Conservation (phyloP, 2,888 invertebrate species). For the Drosophila yooni region DNA sequence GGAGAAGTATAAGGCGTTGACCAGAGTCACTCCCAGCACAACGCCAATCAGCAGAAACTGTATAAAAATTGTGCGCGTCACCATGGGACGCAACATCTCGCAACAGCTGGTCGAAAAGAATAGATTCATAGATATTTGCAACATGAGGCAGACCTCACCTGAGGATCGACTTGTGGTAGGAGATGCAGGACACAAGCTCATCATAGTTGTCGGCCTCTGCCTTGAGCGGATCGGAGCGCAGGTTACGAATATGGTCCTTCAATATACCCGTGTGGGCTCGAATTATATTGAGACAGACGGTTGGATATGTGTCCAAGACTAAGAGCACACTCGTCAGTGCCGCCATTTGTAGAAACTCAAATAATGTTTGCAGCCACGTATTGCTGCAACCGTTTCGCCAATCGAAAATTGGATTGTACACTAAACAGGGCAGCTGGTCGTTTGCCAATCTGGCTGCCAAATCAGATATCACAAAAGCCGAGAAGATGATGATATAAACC, state of each 20-base stretch:
- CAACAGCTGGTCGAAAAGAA: constrained; percentile 6
- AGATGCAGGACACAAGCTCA: constrained; percentile 52
- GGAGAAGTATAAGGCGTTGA: constrained; percentile 48
- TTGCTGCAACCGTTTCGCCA: constrained; percentile 37
- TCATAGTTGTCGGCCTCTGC: constrained; percentile 50
- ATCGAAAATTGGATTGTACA: constrained; percentile 59
- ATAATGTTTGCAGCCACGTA: constrained; percentile 46
- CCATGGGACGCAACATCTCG: constrained; percentile 17
- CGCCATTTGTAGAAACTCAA: constrained; percentile 40
- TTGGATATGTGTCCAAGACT: constrained; percentile 36
- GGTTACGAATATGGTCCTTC: constrained; percentile 45
- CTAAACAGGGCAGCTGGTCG: constrained; percentile 44
- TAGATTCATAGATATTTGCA: background rate
- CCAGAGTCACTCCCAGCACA: constrained; percentile 40
- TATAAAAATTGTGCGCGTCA: constrained; percentile 41
- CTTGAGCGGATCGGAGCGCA: constrained; percentile 40
- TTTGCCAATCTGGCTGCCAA: constrained; percentile 21
- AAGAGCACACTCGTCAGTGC: constrained; percentile 26
- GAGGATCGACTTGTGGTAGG: constrained; percentile 52
- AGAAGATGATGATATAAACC: constrained; percentile 22
- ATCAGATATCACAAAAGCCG: constrained; percentile 25
- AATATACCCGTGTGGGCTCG: constrained; percentile 49
- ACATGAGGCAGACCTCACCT: constrained; percentile 27
- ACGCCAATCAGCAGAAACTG: constrained; percentile 57
- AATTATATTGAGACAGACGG: constrained; percentile 36